A percentile compares a stretch with the other conserved stretches of the same genome.
phyloP scores from a whole-genome alignment of 2,113 vertebrate species.

The Thunnus maccoyii region DNA sequence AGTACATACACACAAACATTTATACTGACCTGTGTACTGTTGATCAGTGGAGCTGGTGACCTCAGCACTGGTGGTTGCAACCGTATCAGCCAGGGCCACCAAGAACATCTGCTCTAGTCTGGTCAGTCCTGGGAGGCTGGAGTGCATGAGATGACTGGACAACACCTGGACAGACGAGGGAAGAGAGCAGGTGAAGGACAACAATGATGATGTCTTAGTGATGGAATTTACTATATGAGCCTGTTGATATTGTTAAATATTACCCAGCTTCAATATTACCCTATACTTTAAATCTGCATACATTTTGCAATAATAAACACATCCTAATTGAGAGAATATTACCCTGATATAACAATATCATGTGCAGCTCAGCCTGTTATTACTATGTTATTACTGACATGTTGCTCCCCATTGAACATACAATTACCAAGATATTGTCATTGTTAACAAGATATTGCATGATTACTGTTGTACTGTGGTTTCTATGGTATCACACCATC shows the following conservation, averaged over 20 bases:
- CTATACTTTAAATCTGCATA: not conserved
- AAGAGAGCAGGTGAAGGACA: not conserved
- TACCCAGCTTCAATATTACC: not conserved
- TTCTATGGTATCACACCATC: not conserved
- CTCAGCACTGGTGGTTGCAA: slow-evolving; percentile 96
- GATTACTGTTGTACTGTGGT: not conserved
- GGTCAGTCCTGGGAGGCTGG: slow-evolving; percentile 96
- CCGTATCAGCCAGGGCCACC: slow-evolving; percentile 96
- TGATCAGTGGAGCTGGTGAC: slow-evolving; percentile 92
- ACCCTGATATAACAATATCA: not conserved
- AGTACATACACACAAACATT: not conserved
- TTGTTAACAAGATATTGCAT: not conserved
- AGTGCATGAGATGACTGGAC: slow-evolving; percentile 98
- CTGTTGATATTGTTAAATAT: not conserved
- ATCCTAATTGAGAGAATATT: not conserved
- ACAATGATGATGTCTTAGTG: not conserved
- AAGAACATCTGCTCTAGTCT: slow-evolving; percentile 99
- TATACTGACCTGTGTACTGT: slow-evolving; percentile 91
- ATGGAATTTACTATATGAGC: not conserved
- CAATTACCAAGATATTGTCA: not conserved
- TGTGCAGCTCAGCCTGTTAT: not conserved
- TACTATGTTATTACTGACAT: not conserved
- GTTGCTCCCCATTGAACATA: not conserved
- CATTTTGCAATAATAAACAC: not conserved
- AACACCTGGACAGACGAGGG: slow-evolving; percentile 84